Evolutionary conservation across 1,140 invertebrate species (phyloP), one percentile per base, ranked within the genome.

Genomic region (Thaumatotibia leucotreta): DNA sequence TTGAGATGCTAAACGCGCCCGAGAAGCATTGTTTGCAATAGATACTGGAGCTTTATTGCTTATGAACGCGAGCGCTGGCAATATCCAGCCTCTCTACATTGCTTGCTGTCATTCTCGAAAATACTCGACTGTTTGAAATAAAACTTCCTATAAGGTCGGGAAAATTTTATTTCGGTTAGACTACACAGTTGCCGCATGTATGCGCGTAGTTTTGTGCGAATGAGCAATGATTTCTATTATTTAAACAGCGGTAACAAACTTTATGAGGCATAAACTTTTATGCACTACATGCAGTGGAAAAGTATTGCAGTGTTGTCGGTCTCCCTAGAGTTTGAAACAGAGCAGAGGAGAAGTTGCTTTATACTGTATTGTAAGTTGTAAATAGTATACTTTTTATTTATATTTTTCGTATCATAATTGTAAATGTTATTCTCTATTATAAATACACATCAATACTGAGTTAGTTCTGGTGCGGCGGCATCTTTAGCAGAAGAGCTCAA

Each of bases 1-100:
- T 73, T 77, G 75, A 80, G 61, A 77, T 77, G 70, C 69, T 74
- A 73, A 80, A 68, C 65, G 65, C 63, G 69, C 68, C 63, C 63
- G 39, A 69, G 66, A 63, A 69, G 73, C 73, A 72, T 69, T 71
- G 71, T 72, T 77, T 70, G 68, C 64, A 69, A 69, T 58, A 62
- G 65, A 39, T 67, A 63, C 64, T 65, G 62, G 49, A 64, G 71
- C 67, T 75, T 77, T 76, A 77, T 77, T 80, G 76, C 74, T 70
- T 75, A 72, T 68, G 62, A 74, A 73, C 65, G 66, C 65, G 39
- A 66, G 67, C 68, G 58, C 63, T 31, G 49, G 67, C 66, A 70
- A 76, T 75, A 76, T 75, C 49, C 52, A 64, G 32, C 17, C 39
- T 29, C 61, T 27, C 52, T 58, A 58, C 61, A 62, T 31, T 35